A percentile compares a stretch with the other conserved stretches of the same genome.
phyloP scores from a whole-genome alignment of 2,113 vertebrate genomes.

The Macheiramphus alcinus region DNA sequence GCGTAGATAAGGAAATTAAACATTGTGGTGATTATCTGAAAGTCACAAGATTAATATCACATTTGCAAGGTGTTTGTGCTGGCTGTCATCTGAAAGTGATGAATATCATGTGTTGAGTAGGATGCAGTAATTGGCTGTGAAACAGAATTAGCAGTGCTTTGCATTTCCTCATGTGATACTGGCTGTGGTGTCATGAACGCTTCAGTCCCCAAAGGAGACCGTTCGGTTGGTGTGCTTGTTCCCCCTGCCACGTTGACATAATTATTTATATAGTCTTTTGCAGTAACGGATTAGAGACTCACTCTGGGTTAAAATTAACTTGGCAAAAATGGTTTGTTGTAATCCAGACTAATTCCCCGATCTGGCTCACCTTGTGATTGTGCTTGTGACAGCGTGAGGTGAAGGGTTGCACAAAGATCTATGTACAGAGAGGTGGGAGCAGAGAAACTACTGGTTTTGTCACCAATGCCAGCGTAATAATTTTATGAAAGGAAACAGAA shows the following conservation, averaged over 20 bases:
- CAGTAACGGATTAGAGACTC: background rate
- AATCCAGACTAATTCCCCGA: constrained; percentile 38
- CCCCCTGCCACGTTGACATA: background rate
- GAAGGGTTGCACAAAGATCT: background rate
- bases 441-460: background rate
- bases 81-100: background rate
- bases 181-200: background rate
- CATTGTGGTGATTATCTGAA: background rate
- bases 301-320: constrained; percentile 39
- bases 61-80: constrained; percentile 11
- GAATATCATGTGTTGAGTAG: background rate
- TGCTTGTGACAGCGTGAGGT: background rate
- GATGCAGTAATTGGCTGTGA: background rate
- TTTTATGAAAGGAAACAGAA: background rate
- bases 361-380: constrained; percentile 43
- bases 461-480: background rate
- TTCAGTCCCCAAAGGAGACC: background rate
- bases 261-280: background rate
- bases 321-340: constrained; percentile 22
- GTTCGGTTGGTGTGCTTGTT: background rate
- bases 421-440: background rate
- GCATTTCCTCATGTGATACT: background rate
- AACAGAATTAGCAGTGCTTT: background rate
- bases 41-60: background rate
- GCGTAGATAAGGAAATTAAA: background rate